Evolutionary conservation across 2,797 vertebrate genomes (phyloP).

Genomic region (Semaprochilodus insignis): DNA sequence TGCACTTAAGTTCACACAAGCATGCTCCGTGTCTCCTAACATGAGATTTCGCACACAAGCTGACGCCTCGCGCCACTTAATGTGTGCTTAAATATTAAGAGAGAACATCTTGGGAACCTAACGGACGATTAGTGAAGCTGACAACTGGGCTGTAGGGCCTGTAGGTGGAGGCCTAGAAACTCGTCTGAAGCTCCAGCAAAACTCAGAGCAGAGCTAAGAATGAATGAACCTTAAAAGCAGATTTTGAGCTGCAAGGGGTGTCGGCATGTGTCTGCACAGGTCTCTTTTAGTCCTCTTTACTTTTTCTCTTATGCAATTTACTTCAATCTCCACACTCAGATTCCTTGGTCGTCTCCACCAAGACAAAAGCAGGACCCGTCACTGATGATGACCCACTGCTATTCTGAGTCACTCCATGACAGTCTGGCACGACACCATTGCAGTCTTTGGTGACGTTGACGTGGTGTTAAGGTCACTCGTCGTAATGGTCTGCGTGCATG

Average conservation of each 20-base stretch:
- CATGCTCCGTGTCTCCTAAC: slow-evolving; percentile 21
- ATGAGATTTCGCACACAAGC: slow-evolving; percentile 3
- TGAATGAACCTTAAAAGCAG: neutral
- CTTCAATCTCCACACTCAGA: neutral
- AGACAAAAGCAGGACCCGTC: too few species aligned
- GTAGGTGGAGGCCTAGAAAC: neutral
- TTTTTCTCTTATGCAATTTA: neutral
- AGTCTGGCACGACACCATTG: too few species aligned
- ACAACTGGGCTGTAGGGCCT: slow-evolving; percentile 40
- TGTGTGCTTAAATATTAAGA: slow-evolving; percentile 60
- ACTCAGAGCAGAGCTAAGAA: neutral
- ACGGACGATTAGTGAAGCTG: slow-evolving; percentile 55
- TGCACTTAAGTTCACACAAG: slow-evolving; percentile 16
- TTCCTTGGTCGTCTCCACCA: too few species aligned
- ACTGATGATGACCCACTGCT: too few species aligned
- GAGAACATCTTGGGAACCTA: slow-evolving; percentile 46
- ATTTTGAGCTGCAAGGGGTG: slow-evolving; percentile 9
- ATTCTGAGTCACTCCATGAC: too few species aligned
- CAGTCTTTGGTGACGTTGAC: too few species aligned
- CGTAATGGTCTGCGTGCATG: too few species aligned
- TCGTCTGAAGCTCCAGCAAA: neutral
- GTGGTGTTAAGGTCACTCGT: too few species aligned
- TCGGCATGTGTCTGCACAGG: neutral
- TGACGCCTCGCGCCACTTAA: slow-evolving; percentile 3
- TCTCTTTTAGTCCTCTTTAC: neutral